Base-by-base conservation (phyloP, 2,797 vertebrate genomes). In the Tolypeutes matacus region DNA sequence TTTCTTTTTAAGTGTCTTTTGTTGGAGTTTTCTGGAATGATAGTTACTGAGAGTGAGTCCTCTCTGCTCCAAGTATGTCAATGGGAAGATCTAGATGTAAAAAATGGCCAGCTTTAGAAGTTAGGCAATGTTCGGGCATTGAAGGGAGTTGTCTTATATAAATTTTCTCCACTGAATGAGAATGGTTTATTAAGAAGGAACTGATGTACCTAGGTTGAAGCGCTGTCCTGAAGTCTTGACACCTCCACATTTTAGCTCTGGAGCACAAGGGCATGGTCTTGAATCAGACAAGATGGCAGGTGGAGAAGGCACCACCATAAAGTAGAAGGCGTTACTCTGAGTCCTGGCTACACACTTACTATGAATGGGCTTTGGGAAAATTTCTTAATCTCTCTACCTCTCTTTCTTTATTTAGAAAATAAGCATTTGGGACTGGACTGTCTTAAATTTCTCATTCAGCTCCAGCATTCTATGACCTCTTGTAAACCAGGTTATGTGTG, bases 171-270 rank as follows among this genome's bases (percentile, higher is more conserved):
- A 77, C 14, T 34, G n/a, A 1, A 34, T 77, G 62, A 80, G 78
- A 80, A 93, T 70, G 46, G 23, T 72, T 91, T 73, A 29, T 86
- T 76, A 34, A 89, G 77, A 96, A 92, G 18, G 89, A 12, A 4
- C 12, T 2, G 4, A 42, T 0, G 1, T 17, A 3, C 21, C 31
- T 84, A 46, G 67, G 42, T 67, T 69, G 64, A 58, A 49, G 34
- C 58, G 62, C 8, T 76, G 20, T 84, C 46, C 65, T 81, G 27
- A 88, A 95, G 69, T 64, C 42, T 73, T 46, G 15, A 29, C 15
- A 34, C 5, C 29, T 75, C 23, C 36, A 69, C 86, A 36, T n/a
- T 51, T 13, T 34, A 58, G 62, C 31, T 18, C 53, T 27, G 21
- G 34, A 93, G 21, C 3, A 13, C 4, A 1, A 72, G 29, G 42